These are phyloP conservation scores for Poeciliopsis retropinna DNA, from an alignment of 2,113 vertebrate species.

Conservation along the genomic window DNA sequence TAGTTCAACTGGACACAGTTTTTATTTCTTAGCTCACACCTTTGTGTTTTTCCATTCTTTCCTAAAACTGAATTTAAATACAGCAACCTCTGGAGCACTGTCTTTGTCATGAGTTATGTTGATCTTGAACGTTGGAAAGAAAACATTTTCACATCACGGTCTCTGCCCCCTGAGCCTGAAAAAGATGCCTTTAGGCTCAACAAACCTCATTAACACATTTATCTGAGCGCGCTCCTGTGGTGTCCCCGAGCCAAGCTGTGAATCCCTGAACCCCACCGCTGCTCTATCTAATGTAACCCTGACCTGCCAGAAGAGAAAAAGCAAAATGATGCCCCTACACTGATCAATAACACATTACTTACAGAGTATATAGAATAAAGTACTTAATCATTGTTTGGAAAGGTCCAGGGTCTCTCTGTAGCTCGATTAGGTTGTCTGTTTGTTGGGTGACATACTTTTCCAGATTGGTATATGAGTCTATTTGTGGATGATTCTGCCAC, in stretches of 20 bases:
- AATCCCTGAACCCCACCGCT: neutral
- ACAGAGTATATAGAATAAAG: neutral
- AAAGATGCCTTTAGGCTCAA: constrained; percentile 11
- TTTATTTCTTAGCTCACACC: no score
- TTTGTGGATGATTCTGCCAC: neutral
- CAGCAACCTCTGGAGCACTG: neutral
- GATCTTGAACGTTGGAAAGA: neutral
- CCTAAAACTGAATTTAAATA: neutral
- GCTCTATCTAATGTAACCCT: constrained; percentile 8
- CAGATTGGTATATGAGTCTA: neutral
- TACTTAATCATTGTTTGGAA: constrained; percentile 1
- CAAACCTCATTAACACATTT: constrained; percentile 13
- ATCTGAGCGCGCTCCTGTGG: neutral
- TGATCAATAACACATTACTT: constrained; percentile 29
- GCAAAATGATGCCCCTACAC: neutral
- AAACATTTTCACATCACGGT: neutral
- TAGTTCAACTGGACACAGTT: no score
- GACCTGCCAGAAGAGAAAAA: constrained; percentile 13
- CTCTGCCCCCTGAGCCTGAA: neutral
- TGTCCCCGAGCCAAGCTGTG: constrained; percentile 27
- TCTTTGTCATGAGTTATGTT: neutral
- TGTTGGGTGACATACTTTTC: neutral
- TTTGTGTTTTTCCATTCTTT: neutral
- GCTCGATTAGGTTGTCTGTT: neutral
- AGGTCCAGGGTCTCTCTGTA: neutral